Base-by-base conservation (phyloP, 2,888 invertebrate species). In the Falcaria lacertinaria region DNA sequence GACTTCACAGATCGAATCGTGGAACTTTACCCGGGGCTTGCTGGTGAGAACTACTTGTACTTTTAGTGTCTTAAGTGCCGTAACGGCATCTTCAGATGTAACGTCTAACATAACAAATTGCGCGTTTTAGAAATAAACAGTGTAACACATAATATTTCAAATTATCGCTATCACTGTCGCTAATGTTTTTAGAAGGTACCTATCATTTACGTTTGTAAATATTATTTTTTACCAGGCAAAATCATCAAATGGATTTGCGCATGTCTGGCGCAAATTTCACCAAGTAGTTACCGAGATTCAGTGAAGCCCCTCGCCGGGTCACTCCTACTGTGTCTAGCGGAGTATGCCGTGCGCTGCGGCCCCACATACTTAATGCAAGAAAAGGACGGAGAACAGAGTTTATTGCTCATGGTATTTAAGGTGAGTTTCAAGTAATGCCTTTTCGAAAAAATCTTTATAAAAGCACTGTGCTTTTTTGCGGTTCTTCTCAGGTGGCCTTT, bases 301-400 rank as follows among this genome's bases (percentile, higher is more conserved):
- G 85, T 83, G 43, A 93, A 93, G 63, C 92, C 95, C 45, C 80
- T 97, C 43, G 91, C 95, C 11, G 93, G 95, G 22, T 95, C 97
- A 0, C 89, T 98, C 57, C 91, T 98, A 64, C 92, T 98, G 43
- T 96, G 97, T 71, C 89, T 98, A 48, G 97, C 97, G 0, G 98
- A 98, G 82, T 98, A 97, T 94, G 97, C 97, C 43, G 97, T 98
- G 92, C 91, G 94, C 38, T 92, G 98, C 58, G 95, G 94, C 0
- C 92, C 92, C 0, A 66, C 80, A n/a, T 83, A 92, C 39, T 86
- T 95, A 53, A 77, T 94, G 69, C 85, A 91, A 33, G 84, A 90
- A 44, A 89, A 84, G 17, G 91, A 90, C 15, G 78, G 73, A 0
- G 78, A 76, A 0, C 81, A 88, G 38, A 80, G 89, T 0, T 59